These are phyloP conservation scores for Paradisaea rubra DNA, from an alignment of 2,113 vertebrate species.

Conservation along the genomic window DNA sequence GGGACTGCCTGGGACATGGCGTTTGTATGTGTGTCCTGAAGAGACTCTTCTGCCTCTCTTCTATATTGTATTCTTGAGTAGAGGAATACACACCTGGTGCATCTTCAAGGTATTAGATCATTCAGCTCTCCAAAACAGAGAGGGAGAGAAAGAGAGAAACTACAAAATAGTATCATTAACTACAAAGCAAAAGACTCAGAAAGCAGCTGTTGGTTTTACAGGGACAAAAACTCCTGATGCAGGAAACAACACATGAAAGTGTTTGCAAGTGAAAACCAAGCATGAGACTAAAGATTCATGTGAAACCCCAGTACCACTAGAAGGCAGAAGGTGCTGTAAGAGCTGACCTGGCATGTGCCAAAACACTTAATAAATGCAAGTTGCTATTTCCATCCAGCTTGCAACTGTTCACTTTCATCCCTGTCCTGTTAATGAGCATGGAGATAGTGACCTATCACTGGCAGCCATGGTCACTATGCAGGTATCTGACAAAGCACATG, in stretches of 20 bases:
- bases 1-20: fast-evolving
- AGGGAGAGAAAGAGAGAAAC: background rate
- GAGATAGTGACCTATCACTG: background rate
- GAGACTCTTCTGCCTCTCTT: background rate
- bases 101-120: background rate
- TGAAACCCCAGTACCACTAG: background rate
- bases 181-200: background rate
- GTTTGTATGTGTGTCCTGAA: background rate
- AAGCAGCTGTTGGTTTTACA: background rate
- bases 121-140: background rate
- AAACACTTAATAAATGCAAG: background rate
- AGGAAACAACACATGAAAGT: background rate
- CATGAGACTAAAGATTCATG: background rate
- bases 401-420: background rate
- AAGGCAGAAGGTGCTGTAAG: background rate
- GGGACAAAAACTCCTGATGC: background rate
- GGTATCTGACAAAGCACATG: background rate
- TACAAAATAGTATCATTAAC: background rate
- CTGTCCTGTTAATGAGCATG: background rate
- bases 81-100: background rate
- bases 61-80: background rate
- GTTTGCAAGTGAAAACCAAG: background rate
- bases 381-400: background rate
- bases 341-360: background rate
- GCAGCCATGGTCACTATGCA: background rate